Base-by-base conservation (phyloP, 2,888 invertebrate genomes). In the Calameuta idolon region DNA sequence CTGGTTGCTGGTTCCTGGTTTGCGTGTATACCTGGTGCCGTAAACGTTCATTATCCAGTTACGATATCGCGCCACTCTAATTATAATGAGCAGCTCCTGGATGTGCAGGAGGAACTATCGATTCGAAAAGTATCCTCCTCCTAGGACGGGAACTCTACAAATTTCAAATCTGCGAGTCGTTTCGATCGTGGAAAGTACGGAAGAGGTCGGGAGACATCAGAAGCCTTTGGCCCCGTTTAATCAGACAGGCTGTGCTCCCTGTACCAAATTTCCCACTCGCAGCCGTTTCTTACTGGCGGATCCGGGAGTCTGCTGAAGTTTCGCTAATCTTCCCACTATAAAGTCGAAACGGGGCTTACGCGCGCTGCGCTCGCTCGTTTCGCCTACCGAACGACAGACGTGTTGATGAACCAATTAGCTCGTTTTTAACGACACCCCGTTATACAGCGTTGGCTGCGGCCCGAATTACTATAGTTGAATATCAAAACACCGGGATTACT, bases 341-440 rank as follows among this genome's bases (percentile, higher is more conserved):
- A 69, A 69, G 33, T 33, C 69, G 69, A 69, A 69, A 31, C 40
- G 40, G 40, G 40, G 40, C 40, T 40, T 15, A 40, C 15, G 40
- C 40, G 40, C 40, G 40, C 40, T 15, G 40, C 31, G 69, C 30
- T 35, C 23, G 31, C 33, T 69, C 69, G 75, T 71, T 74, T 74
- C 77, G 40, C 76, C 76, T 80, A 77, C 83, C 83, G 84, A 83
- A 81, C 81, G 81, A 81, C 79, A 83, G 77, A 80, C 83, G 84
- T 85, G 87, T 87, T 87, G 86, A 88, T 86, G 87, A 87, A 87
- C 85, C 87, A 88, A 88, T 88, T 88, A 88, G 84, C 85, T 81
- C 84, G 86, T 88, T 88, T 88, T 87, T 86, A 87, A 88, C 86
- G 86, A 83, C 87, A 81, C 84, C n/a, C 82, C 77, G 1, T 81